phyloP scores from a whole-genome alignment of 1,140 invertebrate genomes.

The Carposina sasakii region DNA sequence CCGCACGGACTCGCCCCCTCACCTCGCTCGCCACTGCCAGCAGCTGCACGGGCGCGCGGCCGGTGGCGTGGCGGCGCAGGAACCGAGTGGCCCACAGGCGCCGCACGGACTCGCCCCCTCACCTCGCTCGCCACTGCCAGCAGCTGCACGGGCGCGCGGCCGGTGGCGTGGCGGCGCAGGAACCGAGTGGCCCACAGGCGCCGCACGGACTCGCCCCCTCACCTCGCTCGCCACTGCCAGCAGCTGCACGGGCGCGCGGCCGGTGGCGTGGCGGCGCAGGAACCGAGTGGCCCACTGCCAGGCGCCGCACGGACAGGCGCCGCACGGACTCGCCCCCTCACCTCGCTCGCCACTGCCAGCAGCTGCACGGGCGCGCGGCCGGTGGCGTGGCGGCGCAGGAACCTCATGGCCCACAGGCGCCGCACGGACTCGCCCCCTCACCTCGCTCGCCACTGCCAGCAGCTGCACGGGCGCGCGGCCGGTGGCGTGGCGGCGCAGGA shows the following conservation, averaged over 20 bases:
- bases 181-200: slow-evolving; percentile 85
- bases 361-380: slow-evolving; percentile 93
- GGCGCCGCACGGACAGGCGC: slow-evolving; percentile 81
- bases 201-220: slow-evolving; percentile 88
- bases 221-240: slow-evolving; percentile 94
- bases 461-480: slow-evolving; percentile 93
- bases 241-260: slow-evolving; percentile 91
- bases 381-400: slow-evolving; percentile 89
- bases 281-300: too few species aligned
- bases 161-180: slow-evolving; percentile 89
- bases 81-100: slow-evolving; percentile 85
- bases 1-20: slow-evolving; percentile 88
- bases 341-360: slow-evolving; percentile 92
- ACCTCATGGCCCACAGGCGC: slow-evolving; percentile 82
- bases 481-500: slow-evolving; percentile 89
- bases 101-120: slow-evolving; percentile 88
- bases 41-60: slow-evolving; percentile 91
- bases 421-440: slow-evolving; percentile 90
- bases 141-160: slow-evolving; percentile 91
- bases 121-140: slow-evolving; percentile 94
- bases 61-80: slow-evolving; percentile 89
- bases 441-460: slow-evolving; percentile 92
- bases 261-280: slow-evolving; percentile 89
- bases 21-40: slow-evolving; percentile 94
- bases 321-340: slow-evolving; percentile 90